phyloP scores from a whole-genome alignment of 2,888 invertebrate species.

The Penaeus monodon region DNA sequence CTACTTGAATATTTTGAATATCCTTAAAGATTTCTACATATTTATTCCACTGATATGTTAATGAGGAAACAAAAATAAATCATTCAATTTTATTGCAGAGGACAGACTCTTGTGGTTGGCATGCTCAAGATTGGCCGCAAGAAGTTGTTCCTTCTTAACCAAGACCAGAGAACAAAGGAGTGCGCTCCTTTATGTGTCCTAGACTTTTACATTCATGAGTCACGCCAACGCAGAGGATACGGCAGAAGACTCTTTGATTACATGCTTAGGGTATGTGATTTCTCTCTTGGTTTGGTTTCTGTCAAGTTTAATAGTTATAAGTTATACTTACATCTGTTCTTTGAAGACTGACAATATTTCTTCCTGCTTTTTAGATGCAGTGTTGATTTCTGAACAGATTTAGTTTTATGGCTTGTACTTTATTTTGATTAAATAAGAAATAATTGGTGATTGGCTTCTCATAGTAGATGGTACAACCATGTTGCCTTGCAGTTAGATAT shows the following conservation, averaged over 20 bases:
- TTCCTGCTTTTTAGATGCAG: too few relatives aligned
- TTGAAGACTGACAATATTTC: too few relatives aligned
- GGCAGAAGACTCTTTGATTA: slow-evolving; percentile 87
- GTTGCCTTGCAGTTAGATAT: too few relatives aligned
- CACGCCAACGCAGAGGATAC: slow-evolving; percentile 86
- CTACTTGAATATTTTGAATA: too few relatives aligned
- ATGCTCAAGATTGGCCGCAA: slow-evolving; percentile 91
- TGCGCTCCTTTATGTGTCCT: slow-evolving; percentile 87
- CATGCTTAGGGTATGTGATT: slow-evolving; percentile 81
- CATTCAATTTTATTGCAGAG: slow-evolving; percentile 29
- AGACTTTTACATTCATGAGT: slow-evolving; percentile 91
- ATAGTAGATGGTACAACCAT: too few relatives aligned
- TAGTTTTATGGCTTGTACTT: too few relatives aligned
- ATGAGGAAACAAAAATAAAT: neutral
- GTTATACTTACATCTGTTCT: too few relatives aligned
- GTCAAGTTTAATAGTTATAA: too few relatives aligned
- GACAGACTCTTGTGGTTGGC: slow-evolving; percentile 74
- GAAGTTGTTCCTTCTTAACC: slow-evolving; percentile 83
- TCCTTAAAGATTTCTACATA: neutral
- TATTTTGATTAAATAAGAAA: too few relatives aligned
- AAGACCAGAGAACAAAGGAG: slow-evolving; percentile 74
- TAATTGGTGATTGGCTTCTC: too few relatives aligned
- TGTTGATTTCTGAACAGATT: too few relatives aligned
- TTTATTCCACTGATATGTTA: neutral
- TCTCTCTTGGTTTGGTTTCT: slow-evolving; percentile 64